Base-by-base conservation (phyloP, 2,113 vertebrate genomes). In the Saguinus imperator region DNA sequence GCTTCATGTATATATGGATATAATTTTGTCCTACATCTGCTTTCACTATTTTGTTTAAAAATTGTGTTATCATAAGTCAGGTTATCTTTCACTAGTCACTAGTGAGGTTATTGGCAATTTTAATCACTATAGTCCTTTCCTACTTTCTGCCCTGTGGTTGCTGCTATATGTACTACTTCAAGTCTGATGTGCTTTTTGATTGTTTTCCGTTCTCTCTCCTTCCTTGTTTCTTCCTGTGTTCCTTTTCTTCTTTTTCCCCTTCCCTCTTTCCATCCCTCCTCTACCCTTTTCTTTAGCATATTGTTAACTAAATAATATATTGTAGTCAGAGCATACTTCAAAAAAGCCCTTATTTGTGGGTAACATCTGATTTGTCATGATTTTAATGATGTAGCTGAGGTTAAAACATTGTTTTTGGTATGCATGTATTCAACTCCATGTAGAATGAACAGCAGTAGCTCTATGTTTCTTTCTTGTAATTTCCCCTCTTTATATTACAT, bases 401-500 rank as follows among this genome's bases (percentile, higher is more conserved):
- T 48, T 94, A 88, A 97, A 89, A 52, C 57, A 95, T 70, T 95
- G 37, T 18, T 84, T 96, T 80, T 92, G 8, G 80, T 87, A 55
- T 57, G 80, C 87, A 72, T 76, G 3, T 55, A 50, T 90, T 94
- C 35, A 43, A 58, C 21, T 66, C 18, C 25, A 12, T 89, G 68
- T 81, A 79, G 25, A 70, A 95, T 35, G 40, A 89, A 79, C 92
- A 93, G 72, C 27, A 75, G 83, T 82, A 88, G 72, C 40, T 94
- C 87, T 13, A 55, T 76, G 35, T 68, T 84, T 86, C 87, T 96
- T 82, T 89, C 45, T 94, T 97, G 64, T 94, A 97, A 97, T 97
- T 96, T 96, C 95, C 76, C 85, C 92, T 64, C 32, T 95, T 94
- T 88, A 92, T 96, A 97, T 96, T 96, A 95, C 88, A 94, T 97